Percentiles rank a stretch among this genome's conserved stretches.
Conservation (phyloP, 2,113 vertebrate genomes). For the Strix uralensis region DNA sequence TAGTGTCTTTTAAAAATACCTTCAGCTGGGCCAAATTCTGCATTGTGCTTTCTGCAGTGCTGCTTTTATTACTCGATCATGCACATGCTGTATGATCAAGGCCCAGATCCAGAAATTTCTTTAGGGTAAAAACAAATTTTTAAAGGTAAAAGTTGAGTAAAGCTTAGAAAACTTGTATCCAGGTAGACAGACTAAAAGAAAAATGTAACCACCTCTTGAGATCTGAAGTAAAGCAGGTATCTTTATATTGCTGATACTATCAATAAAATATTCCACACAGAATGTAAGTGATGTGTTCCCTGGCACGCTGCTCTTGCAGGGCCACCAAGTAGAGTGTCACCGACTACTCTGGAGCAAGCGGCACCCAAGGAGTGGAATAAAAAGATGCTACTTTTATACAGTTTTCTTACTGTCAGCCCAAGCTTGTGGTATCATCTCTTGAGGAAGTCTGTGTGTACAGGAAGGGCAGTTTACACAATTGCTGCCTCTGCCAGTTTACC, state of each 20-base stretch:
- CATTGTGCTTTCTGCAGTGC: neutral
- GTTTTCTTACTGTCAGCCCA: neutral
- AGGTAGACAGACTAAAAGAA: neutral
- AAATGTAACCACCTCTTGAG: neutral
- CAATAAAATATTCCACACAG: neutral
- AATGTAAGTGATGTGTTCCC: fast-evolving
- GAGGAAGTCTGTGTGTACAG: neutral
- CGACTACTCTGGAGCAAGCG: neutral
- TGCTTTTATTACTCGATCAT: neutral
- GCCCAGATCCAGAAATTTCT: neutral
- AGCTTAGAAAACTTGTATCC: neutral
- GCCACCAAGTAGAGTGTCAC: neutral
- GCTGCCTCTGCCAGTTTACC: neutral
- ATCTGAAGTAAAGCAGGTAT: neutral
- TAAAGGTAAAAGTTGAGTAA: neutral
- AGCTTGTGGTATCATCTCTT: no score
- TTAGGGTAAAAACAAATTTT: neutral
- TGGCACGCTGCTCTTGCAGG: neutral
- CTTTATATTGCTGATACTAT: neutral
- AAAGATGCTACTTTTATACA: neutral
- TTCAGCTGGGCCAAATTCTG: neutral
- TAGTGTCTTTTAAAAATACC: neutral
- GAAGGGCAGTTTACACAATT: neutral
- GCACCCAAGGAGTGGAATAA: neutral
- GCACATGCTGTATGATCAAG: neutral